These are phyloP conservation scores for Lepidurus arcticus DNA, from an alignment of 1,140 invertebrate species.

Conservation along the genomic window DNA sequence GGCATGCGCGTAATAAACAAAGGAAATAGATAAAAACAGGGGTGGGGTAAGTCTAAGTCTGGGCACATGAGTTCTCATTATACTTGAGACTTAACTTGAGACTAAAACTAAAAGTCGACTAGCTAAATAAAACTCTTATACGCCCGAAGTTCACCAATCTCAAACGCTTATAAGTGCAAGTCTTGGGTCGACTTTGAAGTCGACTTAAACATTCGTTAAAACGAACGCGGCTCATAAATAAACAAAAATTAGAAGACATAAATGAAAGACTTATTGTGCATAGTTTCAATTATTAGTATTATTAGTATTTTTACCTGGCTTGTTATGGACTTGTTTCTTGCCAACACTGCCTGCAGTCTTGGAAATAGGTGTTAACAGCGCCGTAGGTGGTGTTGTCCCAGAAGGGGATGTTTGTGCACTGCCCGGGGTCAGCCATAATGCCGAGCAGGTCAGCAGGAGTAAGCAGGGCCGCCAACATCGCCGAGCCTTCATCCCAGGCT, in stretches of 20 bases:
- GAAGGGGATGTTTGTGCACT: slow-evolving; percentile 14
- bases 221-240: too few relatives aligned
- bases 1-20: too few relatives aligned
- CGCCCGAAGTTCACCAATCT: too few relatives aligned
- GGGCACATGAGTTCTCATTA: too few relatives aligned
- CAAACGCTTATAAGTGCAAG: too few relatives aligned
- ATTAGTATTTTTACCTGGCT: not conserved
- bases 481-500: slow-evolving; percentile 4
- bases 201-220: too few relatives aligned
- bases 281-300: not conserved
- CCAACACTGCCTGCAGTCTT: not conserved
- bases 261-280: not conserved
- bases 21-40: too few relatives aligned
- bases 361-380: not conserved
- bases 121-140: too few relatives aligned
- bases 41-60: too few relatives aligned
- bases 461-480: slow-evolving; percentile 10
- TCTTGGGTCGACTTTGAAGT: too few relatives aligned
- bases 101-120: too few relatives aligned
- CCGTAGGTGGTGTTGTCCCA: not conserved
- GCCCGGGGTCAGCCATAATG: not conserved
- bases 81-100: too few relatives aligned
- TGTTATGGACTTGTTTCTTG: slow-evolving; percentile 19
- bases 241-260: not conserved
- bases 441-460: slow-evolving; percentile 8